These are phyloP conservation scores for Apostichopus californicus DNA, from an alignment of 35 echinoderm and acorn worm species.

Conservation along the genomic window DNA sequence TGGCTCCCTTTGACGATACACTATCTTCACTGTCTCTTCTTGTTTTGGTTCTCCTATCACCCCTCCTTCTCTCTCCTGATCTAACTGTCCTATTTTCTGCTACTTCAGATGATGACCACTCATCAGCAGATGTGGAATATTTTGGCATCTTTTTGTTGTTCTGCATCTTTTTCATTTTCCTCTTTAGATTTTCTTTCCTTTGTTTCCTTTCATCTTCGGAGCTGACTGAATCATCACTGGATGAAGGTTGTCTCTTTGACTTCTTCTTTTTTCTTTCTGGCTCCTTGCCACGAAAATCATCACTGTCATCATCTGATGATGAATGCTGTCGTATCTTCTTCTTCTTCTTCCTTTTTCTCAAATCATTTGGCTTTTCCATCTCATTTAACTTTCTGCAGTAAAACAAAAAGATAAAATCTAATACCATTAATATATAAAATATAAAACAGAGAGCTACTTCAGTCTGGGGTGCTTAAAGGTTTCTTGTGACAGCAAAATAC, in stretches of 20 bases:
- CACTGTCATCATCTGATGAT: slow-evolving; percentile 33
- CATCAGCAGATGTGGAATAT: slow-evolving; percentile 21
- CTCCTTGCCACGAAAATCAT: slow-evolving; percentile 4
- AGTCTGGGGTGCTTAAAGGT: no score
- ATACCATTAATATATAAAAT: no score
- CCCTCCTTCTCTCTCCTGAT: neutral
- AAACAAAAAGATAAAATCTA: neutral
- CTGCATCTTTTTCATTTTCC: slow-evolving; percentile 12
- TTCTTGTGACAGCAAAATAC: no score
- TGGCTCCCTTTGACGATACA: neutral
- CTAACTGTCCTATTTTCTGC: neutral
- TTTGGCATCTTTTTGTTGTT: neutral
- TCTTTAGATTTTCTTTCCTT: slow-evolving; percentile 15
- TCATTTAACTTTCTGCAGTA: slow-evolving; percentile 46
- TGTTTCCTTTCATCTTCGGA: slow-evolving; percentile 50
- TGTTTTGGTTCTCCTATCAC: neutral
- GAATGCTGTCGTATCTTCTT: slow-evolving; percentile 27
- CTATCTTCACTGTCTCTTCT: neutral
- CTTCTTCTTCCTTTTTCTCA: slow-evolving; percentile 31
- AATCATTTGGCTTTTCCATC: slow-evolving; percentile 47
- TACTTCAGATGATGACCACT: neutral
- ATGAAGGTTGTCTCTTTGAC: slow-evolving; percentile 6
- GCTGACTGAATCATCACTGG: neutral
- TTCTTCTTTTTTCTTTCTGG: slow-evolving; percentile 29
- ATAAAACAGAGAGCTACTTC: no score